Base-by-base conservation (phyloP, 2,113 vertebrate genomes). In the Bagarius yarrelli region DNA sequence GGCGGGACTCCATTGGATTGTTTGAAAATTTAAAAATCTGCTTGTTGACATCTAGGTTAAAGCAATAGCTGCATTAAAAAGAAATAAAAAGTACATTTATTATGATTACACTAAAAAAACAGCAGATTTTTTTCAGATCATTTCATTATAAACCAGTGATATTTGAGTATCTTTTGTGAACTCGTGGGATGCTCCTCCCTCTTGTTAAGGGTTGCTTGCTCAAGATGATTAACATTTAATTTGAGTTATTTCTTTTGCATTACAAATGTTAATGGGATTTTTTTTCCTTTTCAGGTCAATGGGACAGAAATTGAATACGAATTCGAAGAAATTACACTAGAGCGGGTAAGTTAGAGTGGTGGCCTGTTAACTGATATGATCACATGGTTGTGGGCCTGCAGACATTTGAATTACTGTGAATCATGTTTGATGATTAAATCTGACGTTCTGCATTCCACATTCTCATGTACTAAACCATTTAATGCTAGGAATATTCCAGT, bases 291-390 rank as follows among this genome's bases (percentile, higher is more conserved):
- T 87, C 87, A 99, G 97, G 95, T 99, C 88, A 99, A 98, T 79
- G 96, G 96, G 84, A 97, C 96, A 87, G 96, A 99, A 95, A 98
- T 96, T 85, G 96, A 98, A 92, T 98, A 97, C 91, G 97, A 99
- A 88, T 99, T 98, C 94, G 97, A 99, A 92, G 97, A 98, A 94
- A 99, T 99, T 90, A 98, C 96, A 87, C 83, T 99, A 88, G 97
- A 99, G 83, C 93, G 97, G 94, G 97, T 98, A 92, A 96, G 96
- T 93, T 23, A 50, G 14, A 47, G 32, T 19, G 14, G 32, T 76
- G 15, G 70, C 18, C 57, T 53, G n/a, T 71, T 83, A 25, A 40
- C 47, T 64, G 12, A 59, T 47, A 5, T 36, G 36, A 14, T 57
- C 55, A 61, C 61, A 44, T 25, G 67, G 18, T 30, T 59, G 47